Base-by-base conservation (phyloP, 2,888 invertebrate species). In the Apamea anceps region DNA sequence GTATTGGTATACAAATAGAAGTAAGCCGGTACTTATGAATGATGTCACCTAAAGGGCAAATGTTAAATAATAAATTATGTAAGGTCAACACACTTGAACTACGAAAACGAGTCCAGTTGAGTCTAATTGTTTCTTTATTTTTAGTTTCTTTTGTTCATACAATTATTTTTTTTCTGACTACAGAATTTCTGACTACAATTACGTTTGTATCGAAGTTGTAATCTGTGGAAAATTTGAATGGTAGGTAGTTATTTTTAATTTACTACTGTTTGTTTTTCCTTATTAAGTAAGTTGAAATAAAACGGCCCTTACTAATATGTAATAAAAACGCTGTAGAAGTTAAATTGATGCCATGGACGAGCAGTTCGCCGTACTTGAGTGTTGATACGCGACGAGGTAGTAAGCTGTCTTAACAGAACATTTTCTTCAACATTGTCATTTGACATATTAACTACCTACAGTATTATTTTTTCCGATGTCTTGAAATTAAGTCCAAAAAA, bases 31-130 rank as follows among this genome's bases (percentile, higher is more conserved):
- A 45, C 73, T 70, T 54, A 70, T 32, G 8, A 57, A 12, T 45
- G 12, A 57, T 32, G 57, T 68, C 75, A 57, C 12, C 0, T 25
- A 51, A 37, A 73, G 25, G 73, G 71, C 66, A 74, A 81, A 25
- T 18, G 6, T 10, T 21, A 37, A 72, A 70, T 73, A 72, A 72
- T 76, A 76, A 28, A 72, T 65, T 8, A 51, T 13, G 5, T 65
- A 75, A 15, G 10, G 32, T 37, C 25, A 71, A 32, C 8, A 21
- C 10, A 13, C 8, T 18, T 71, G 25, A 37, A 25, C 6, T 37
- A 57, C 10, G n/a, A 37, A 57, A 57, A 54, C 21, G 21, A 21
- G 8, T 21, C 54, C 2, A 21, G 2, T 25, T 10, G 25, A 25
- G 57, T 25, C 10, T 57, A n/a, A n/a, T n/a, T 25, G 57, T 25